Evolutionary conservation across 2,797 vertebrate species (phyloP).

Genomic region (Gobionotothen gibberifrons): DNA sequence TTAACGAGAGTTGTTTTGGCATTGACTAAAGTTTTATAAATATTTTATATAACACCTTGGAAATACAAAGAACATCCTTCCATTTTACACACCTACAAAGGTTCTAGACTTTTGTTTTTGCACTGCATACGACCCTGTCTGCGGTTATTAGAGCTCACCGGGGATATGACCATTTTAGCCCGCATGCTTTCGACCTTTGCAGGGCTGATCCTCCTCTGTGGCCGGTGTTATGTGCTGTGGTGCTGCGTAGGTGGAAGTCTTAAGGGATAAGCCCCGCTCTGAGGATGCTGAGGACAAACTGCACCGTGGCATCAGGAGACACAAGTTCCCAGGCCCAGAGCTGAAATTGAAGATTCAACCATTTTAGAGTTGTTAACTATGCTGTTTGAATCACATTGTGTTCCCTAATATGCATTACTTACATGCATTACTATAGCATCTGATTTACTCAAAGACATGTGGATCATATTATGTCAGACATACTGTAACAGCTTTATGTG

Average conservation of each 20-base stretch:
- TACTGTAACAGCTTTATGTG: constrained; percentile 18
- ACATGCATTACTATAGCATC: constrained; percentile 22
- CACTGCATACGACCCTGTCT: neutral
- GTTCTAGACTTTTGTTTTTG: constrained; percentile 11
- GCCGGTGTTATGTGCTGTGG: neutral
- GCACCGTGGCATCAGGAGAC: constrained; percentile 1
- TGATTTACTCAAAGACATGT: constrained; percentile 44
- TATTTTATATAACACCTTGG: constrained; percentile 17
- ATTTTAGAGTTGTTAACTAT: constrained; percentile 19
- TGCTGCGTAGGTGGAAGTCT: constrained; percentile 14
- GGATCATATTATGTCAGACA: constrained; percentile 41
- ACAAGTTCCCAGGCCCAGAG: neutral
- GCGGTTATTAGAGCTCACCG: constrained; percentile 11
- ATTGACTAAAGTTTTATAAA: constrained; percentile 16
- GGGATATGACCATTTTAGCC: constrained; percentile 6
- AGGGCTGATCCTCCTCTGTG: neutral
- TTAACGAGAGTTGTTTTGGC: constrained; percentile 22
- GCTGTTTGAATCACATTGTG: constrained; percentile 30
- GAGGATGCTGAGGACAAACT: constrained; percentile 26
- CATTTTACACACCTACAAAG: constrained; percentile 37
- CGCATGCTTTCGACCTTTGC: constrained; percentile 3
- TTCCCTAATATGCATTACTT: constrained; percentile 26
- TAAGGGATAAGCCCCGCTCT: neutral
- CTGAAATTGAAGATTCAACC: constrained; percentile 12
- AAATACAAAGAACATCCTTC: constrained; percentile 47